Evolutionary conservation across 2,888 invertebrate species (phyloP).

Genomic region (Tanypteryx hageni): DNA sequence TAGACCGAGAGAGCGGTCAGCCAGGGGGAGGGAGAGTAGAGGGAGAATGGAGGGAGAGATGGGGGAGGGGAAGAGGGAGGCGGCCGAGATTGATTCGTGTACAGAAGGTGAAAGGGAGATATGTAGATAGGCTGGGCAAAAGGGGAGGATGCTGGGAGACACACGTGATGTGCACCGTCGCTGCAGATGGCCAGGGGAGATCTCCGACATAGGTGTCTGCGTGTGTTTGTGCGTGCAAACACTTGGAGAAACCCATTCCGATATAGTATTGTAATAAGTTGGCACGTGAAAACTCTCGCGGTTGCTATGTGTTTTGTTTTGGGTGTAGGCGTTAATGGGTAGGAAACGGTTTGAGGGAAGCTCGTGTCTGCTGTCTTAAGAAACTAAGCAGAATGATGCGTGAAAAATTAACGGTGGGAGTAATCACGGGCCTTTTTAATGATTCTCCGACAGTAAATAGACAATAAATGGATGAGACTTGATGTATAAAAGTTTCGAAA

Average conservation of each 20-base stretch:
- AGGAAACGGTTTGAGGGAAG: no score
- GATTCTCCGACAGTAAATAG: no score
- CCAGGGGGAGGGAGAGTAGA: neutral
- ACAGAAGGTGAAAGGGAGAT: conserved; percentile 49
- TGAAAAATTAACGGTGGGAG: no score
- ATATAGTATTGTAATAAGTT: neutral
- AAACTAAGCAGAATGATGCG: no score
- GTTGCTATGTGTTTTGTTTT: no score
- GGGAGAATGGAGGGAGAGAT: neutral
- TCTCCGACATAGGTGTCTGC: neutral
- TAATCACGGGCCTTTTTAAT: no score
- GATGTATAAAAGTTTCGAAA: no score
- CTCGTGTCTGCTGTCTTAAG: no score
- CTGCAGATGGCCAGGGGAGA: neutral
- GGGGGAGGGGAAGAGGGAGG: neutral
- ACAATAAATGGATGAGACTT: no score
- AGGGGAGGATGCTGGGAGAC: neutral
- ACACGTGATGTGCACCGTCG: neutral
- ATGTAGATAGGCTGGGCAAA: conserved; percentile 26
- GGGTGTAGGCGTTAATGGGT: no score
- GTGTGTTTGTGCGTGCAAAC: neutral
- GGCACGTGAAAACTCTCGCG: neutral
- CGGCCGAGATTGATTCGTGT: conserved; percentile 37
- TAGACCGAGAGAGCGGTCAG: neutral
- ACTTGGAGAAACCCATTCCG: neutral